Evolutionary conservation across 1,140 invertebrate species (phyloP), one percentile per base, ranked within the genome.

Genomic region (Eufriesea mexicana): DNA sequence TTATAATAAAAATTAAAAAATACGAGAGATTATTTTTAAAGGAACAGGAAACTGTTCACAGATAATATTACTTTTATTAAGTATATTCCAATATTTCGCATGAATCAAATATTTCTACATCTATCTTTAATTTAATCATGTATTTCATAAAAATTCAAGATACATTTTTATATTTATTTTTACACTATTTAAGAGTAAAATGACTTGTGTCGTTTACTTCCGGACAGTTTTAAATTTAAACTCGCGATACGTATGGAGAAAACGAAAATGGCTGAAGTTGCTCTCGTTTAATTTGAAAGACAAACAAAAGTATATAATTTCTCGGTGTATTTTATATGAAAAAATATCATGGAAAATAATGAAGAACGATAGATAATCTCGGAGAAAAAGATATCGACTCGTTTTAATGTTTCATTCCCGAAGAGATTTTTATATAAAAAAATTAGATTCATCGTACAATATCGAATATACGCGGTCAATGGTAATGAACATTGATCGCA

Each of bases 361-460:
- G 61, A 18, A 64, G 8, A 64, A 64, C 20, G 35, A 35, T 18
- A 62, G 7, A 42, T 74, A 45, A 67, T 2, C 12, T 45, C 42
- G 10, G 20, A 42, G 5, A 66, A 2, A 42, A 12, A 66, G 9
- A 42, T 35, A 35, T 64, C 62, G 62, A 64, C 49, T 71, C 28
- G 25, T 42, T 18, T 42, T 20, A 8, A 14, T 7, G 20, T 68
- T 78, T 68, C 62, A 42, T 78, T 67, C 42, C 64, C 35, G 51
- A 78, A 68, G 20, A 49, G 47, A 1, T 23, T 61, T 79, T 79
- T 79, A 59, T 72, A 71, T 49, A 72, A 72, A 79, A 62, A 72
- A 79, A 79, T 72, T 72, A 72, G 62, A 79, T 35, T 55, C 28
- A n/a, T 28, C 59, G 35, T 72, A 79, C 77, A 72, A 51, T 61